Percentiles rank a stretch among this genome's conserved stretches.
Evolutionary conservation across 2,888 invertebrate species (phyloP).

Genomic region (Ferdinandea cuprea): DNA sequence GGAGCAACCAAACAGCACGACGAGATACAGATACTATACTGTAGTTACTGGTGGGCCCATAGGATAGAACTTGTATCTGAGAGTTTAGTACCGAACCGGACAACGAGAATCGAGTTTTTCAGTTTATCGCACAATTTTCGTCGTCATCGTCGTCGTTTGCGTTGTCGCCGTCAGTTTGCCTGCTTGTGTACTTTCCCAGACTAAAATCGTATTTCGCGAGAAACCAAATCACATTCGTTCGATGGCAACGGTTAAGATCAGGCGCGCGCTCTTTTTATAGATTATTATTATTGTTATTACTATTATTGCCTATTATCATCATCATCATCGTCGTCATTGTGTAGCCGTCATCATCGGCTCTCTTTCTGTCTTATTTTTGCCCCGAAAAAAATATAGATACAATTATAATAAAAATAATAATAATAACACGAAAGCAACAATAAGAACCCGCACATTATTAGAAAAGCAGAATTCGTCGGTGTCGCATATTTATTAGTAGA

Average conservation of each 20-base stretch:
- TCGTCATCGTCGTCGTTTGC: conserved; percentile 66
- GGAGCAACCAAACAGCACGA: conserved; percentile 3
- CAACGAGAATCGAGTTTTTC: conserved; percentile 70
- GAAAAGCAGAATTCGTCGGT: conserved; percentile 9
- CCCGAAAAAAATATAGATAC: conserved; percentile 48
- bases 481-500: not conserved
- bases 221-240: conserved; percentile 83
- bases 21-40: not conserved
- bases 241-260: conserved; percentile 83
- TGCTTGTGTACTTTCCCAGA: conserved; percentile 76
- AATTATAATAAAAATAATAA: conserved; percentile 60
- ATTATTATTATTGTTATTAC: conserved; percentile 75
- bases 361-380: conserved; percentile 44
- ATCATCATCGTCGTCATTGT: conserved; percentile 62
- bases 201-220: conserved; percentile 83
- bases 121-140: conserved; percentile 71
- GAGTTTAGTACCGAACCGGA: conserved; percentile 58
- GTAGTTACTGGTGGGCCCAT: conserved; percentile 18
- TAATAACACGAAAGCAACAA: conserved; percentile 65
- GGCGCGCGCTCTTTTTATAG: conserved; percentile 83
- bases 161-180: conserved; percentile 60
- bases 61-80: conserved; percentile 70
- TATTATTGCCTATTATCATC: conserved; percentile 75
- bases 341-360: conserved; percentile 59
- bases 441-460: conserved; percentile 51